Evolutionary conservation across 2,888 invertebrate genomes (phyloP), one percentile per base, ranked within the genome.

Genomic region (Hirtodrosophila confusa): DNA sequence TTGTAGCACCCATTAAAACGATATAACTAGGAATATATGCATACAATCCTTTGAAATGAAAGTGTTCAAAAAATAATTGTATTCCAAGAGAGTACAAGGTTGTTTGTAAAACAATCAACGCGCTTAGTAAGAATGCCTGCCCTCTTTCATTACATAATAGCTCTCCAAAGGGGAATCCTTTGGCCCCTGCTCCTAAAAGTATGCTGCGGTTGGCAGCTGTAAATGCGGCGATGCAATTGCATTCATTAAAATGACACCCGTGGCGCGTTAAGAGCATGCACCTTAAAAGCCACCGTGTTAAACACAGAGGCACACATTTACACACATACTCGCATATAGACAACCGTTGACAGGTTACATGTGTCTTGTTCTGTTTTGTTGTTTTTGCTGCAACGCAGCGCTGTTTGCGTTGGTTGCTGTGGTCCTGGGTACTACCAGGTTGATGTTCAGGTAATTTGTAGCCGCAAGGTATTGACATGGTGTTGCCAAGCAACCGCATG

Each of bases 181-280:
- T 51, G 43, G 37, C 31, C 29, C 12, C 3, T 29, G 10, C 5
- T 37, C 60, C 39, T 6, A 44, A 50, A 64, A 47, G 64, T 39
- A 62, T 41, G 65, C 66, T 36, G 44, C 35, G 17, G 1, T 4
- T 3, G 41, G 17, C 41, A 33, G 35, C 47, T 40, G 44, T 35
- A 12, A 35, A 31, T 23, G 31, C 45, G 51, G 37, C 45, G 43
- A 37, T 37, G 31, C 36, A 53, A 6, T 37, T 45, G 61, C 69
- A 67, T 80, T 82, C 85, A 84, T 82, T 84, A 82, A 86, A 84
- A 75, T 66, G 57, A 58, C 68, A 56, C 82, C 87, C 53, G 75
- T 66, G 82, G 82, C 80, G 54, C 53, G 37, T 71, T 67, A 65
- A 67, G 56, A 58, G 68, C 60, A 58, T 56, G 48, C 64, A 58